These are phyloP conservation scores for Acleris sparsana DNA, from an alignment of 2,888 invertebrate species.

Conservation along the genomic window DNA sequence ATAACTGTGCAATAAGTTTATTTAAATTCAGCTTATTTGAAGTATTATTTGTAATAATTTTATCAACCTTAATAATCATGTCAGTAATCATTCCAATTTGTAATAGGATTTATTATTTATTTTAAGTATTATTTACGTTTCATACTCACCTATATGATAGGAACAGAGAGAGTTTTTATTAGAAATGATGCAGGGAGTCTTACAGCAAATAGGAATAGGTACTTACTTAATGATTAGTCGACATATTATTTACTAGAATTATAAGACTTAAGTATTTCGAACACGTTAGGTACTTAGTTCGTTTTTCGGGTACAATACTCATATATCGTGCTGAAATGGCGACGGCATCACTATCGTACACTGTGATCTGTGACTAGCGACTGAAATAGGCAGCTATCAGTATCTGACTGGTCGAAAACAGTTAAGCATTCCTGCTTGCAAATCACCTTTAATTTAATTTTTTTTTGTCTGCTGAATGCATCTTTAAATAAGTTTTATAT, in stretches of 20 bases:
- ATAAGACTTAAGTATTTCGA: slow-evolving; percentile 30
- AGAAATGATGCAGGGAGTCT: slow-evolving; percentile 28
- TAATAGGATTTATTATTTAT: slow-evolving; percentile 29
- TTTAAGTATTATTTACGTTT: slow-evolving; percentile 28
- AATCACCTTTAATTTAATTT: neutral
- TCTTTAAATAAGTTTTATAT: too few species aligned
- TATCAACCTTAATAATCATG: slow-evolving; percentile 13
- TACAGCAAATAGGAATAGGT: slow-evolving; percentile 30
- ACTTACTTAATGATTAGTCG: slow-evolving; percentile 34
- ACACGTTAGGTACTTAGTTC: slow-evolving; percentile 15
- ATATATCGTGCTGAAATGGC: slow-evolving; percentile 11
- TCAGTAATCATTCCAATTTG: slow-evolving; percentile 31
- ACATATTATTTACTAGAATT: slow-evolving; percentile 24
- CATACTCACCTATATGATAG: slow-evolving; percentile 14
- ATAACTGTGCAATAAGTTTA: neutral
- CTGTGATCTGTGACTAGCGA: slow-evolving; percentile 17
- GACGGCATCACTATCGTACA: slow-evolving; percentile 4
- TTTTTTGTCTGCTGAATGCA: too few species aligned
- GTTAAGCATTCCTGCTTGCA: neutral
- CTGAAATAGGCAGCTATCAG: slow-evolving; percentile 27
- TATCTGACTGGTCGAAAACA: slow-evolving; percentile 2
- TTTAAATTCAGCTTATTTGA: slow-evolving; percentile 21
- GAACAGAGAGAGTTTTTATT: neutral
- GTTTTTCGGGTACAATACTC: slow-evolving; percentile 33
- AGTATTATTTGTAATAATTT: slow-evolving; percentile 15